phyloP scores from a whole-genome alignment of 1,140 invertebrate species.

The Bradynema listronoti region DNA sequence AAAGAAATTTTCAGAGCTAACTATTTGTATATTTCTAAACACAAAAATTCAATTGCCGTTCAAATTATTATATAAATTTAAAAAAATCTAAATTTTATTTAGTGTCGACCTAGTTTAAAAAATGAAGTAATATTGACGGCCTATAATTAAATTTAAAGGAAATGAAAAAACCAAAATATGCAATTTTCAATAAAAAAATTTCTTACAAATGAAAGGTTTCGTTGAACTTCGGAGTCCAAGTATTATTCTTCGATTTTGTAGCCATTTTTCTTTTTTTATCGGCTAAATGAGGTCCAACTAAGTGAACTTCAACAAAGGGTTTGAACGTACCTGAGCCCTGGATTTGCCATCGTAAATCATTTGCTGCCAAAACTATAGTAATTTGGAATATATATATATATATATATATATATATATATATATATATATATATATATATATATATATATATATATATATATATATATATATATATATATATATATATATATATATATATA shows the following conservation, averaged over 20 bases:
- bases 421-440: no score
- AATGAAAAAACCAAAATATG: background rate
- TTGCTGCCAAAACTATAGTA: slow-evolving; percentile 84
- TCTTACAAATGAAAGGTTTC: slow-evolving; percentile 98
- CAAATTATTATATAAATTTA: no score
- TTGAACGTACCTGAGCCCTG: slow-evolving; percentile 80
- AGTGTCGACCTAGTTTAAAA: no score
- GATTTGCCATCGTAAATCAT: slow-evolving; percentile 94
- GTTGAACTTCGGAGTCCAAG: slow-evolving; percentile 98
- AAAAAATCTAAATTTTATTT: no score
- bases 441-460: no score
- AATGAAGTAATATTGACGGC: no score
- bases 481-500: no score
- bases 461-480: no score
- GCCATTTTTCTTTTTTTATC: slow-evolving; percentile 96
- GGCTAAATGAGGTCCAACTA: slow-evolving; percentile 91
- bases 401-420: no score
- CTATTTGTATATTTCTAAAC: no score
- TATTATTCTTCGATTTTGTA: slow-evolving; percentile 95
- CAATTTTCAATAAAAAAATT: background rate
- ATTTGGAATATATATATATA: no score
- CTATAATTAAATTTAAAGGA: background rate
- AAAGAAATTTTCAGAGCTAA: background rate
- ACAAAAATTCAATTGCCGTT: no score
- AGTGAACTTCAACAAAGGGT: slow-evolving; percentile 94